Evolutionary conservation across 2,888 invertebrate species (phyloP).

Genomic region (Heteropelma amictum): DNA sequence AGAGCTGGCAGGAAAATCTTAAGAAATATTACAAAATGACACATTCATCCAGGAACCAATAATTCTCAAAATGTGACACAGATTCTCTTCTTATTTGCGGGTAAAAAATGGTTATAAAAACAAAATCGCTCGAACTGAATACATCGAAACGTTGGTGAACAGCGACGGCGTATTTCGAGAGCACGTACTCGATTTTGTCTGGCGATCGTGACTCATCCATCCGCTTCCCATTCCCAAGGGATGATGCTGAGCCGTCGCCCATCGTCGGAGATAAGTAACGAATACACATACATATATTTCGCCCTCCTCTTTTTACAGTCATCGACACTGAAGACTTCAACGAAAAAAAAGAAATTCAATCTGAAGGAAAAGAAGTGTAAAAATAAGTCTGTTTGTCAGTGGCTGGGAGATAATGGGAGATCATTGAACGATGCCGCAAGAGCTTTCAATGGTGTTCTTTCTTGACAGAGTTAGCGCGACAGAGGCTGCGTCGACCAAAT

Average conservation of each 20-base stretch:
- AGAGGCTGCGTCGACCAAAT: conserved; percentile 17
- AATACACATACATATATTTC: background rate
- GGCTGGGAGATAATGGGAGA: conserved; percentile 34
- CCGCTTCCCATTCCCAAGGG: conserved; percentile 33
- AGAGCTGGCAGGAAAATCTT: too few species aligned
- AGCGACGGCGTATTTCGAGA: conserved; percentile 4
- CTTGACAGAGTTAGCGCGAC: background rate
- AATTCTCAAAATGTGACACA: conserved; percentile 5
- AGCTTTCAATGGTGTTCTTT: conserved; percentile 1
- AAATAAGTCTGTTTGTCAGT: conserved; percentile 24
- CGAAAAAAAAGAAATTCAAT: background rate
- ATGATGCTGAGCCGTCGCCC: conserved; percentile 34
- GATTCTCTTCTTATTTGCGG: background rate
- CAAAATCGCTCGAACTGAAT: background rate
- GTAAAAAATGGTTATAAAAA: background rate
- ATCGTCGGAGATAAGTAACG: conserved; percentile 41
- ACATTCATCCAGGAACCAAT: background rate
- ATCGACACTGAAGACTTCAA: background rate
- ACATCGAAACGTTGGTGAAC: conserved; percentile 3
- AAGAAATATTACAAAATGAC: background rate
- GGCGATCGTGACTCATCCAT: conserved; percentile 37
- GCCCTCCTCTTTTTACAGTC: background rate
- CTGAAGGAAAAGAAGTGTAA: background rate
- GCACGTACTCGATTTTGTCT: conserved; percentile 25
- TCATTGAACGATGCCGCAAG: conserved; percentile 19